A percentile compares a stretch with the other conserved stretches of the same genome.
These are phyloP conservation scores for Neogale vison DNA, from an alignment of 2,113 vertebrate genomes.

Conservation along the genomic window DNA sequence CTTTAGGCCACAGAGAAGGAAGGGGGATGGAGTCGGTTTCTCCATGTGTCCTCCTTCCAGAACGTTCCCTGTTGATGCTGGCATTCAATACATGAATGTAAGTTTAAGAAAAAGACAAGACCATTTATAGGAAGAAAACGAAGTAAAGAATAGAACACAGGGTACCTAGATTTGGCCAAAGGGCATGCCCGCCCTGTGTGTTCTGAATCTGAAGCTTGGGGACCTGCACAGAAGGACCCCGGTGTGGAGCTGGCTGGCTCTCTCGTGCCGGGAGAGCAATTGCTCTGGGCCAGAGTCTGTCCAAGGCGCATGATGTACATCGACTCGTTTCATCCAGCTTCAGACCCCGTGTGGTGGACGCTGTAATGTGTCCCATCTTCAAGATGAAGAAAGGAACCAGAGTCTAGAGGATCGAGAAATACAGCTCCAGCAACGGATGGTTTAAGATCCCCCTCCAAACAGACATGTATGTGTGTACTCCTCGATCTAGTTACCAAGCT, in stretches of 20 bases:
- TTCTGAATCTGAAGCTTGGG: neutral
- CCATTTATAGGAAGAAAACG: neutral
- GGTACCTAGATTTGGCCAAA: neutral
- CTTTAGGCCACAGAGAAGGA: too few relatives aligned
- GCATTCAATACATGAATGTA: rapidly evolving
- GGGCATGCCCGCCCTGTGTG: rapidly evolving
- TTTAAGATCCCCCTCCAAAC: neutral
- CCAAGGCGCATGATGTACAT: rapidly evolving
- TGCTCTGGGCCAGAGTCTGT: neutral
- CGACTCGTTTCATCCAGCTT: neutral
- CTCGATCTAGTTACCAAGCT: neutral
- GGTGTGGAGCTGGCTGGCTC: too few relatives aligned
- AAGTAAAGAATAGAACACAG: rapidly evolving
- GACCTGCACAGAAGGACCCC: too few relatives aligned
- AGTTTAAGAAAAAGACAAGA: neutral
- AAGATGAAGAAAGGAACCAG: neutral
- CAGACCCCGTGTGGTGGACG: neutral
- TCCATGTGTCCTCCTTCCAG: rapidly evolving
- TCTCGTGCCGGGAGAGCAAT: rapidly evolving
- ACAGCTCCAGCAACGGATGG: too few relatives aligned
- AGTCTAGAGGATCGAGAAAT: neutral
- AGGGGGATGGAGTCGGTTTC: neutral
- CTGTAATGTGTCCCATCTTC: neutral
- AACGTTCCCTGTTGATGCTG: neutral
- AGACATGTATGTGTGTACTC: rapidly evolving